phyloP scores from a whole-genome alignment of 2,888 invertebrate species.

The Antitype chi region DNA sequence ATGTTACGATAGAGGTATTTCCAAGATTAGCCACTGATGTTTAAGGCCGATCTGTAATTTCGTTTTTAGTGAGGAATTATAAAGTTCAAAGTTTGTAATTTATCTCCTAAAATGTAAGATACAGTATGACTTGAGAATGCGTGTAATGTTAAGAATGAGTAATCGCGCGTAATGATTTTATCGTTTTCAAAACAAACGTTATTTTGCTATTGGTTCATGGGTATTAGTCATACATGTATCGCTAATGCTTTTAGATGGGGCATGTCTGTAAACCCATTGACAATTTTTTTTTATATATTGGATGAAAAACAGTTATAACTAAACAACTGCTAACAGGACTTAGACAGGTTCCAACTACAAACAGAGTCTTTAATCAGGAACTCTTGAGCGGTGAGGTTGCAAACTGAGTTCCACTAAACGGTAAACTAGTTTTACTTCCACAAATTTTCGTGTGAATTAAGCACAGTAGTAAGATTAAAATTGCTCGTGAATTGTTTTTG shows the following conservation, averaged over 20 bases:
- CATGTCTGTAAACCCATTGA: not conserved
- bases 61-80: conserved; percentile 73
- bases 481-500: not conserved
- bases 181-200: conserved; percentile 63
- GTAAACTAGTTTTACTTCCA: conserved; percentile 25
- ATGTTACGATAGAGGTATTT: conserved; percentile 78
- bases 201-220: conserved; percentile 38
- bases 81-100: conserved; percentile 82
- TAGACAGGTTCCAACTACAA: conserved; percentile 5
- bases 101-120: conserved; percentile 73
- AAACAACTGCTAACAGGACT: not conserved
- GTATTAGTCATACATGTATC: conserved; percentile 31
- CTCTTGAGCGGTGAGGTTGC: conserved; percentile 22
- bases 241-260: conserved; percentile 28
- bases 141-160: conserved; percentile 66
- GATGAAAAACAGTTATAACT: not conserved
- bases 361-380: conserved; percentile 43
- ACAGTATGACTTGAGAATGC: conserved; percentile 54
- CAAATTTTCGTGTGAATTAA: not conserved
- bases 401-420: conserved; percentile 23
- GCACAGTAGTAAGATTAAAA: not conserved
- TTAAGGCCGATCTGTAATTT: conserved; percentile 77
- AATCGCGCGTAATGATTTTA: conserved; percentile 70
- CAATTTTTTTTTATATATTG: not conserved
- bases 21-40: conserved; percentile 79